Evolutionary conservation across 2,888 invertebrate genomes (phyloP), one percentile per base, ranked within the genome.

Genomic region (Amphipyra berbera): DNA sequence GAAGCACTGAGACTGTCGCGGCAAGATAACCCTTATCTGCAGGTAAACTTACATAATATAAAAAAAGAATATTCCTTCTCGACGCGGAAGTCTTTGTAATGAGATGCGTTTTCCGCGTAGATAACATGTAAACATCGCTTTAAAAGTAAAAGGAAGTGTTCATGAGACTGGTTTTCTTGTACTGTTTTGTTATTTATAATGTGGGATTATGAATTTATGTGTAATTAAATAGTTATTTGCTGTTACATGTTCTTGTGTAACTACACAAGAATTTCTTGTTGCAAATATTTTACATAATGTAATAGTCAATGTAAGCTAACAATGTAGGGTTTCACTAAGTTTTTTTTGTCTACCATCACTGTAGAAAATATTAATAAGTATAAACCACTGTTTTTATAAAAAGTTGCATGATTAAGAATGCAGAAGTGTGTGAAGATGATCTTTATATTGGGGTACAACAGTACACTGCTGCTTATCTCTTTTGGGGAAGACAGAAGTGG

Each of bases 11-110:
- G 97, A 81, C 95, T 97, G 47, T 97, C 97, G 8, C 95, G 98
- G 66, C 97, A 97, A 90, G 98, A 98, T 89, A 98, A 98, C 92
- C 98, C 98, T 1, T 97, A 97, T 86, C 93, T 98, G 67, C 97
- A 97, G 96, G 97, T 97, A 87, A 60, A 15, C 66, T 71, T 73
- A 75, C 53, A 63, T 76, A 70, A 74, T 68, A 55, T 47, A 61
- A 63, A 42, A n/a, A 52, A 41, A 38, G 15, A 54, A 40, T 56
- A 45, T 50, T 60, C 6, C 61, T 40, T n/a, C 10, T 61, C 40
- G 35, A 52, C 62, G 55, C 59, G 49, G 67, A 62, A 69, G 68
- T 56, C 48, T 65, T 45, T 50, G 30, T 73, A 73, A 73, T 65
- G 53, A 62, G 61, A 72, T 76, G 64, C 71, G 60, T 52, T 52